These are phyloP conservation scores for Seriola quinqueradiata DNA, from an alignment of 2,113 vertebrate species.

Conservation along the genomic window DNA sequence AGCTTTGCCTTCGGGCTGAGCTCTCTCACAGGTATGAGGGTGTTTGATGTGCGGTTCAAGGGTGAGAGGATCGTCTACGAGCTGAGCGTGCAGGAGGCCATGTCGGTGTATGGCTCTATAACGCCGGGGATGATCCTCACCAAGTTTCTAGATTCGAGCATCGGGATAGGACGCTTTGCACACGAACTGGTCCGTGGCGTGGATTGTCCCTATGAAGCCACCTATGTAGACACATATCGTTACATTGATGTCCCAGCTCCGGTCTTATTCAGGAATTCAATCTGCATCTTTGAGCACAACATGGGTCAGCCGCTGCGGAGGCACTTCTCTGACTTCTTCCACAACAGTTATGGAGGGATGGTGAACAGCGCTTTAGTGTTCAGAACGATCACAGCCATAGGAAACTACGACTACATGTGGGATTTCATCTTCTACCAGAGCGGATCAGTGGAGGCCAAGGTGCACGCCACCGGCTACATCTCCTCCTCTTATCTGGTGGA, in stretches of 20 bases:
- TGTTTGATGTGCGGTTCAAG: constrained; percentile 88
- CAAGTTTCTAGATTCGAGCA: constrained; percentile 90
- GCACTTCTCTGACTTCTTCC: constrained; percentile 88
- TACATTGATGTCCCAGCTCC: constrained; percentile 78
- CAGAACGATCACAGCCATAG: constrained; percentile 87
- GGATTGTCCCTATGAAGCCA: constrained; percentile 89
- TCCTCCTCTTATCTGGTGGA: constrained; percentile 84
- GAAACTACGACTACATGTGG: constrained; percentile 91
- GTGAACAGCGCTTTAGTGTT: constrained; percentile 88
- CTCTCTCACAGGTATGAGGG: constrained; percentile 86
- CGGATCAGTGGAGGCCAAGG: constrained; percentile 89
- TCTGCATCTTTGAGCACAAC: constrained; percentile 94
- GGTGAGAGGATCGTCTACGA: constrained; percentile 89
- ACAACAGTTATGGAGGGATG: constrained; percentile 87
- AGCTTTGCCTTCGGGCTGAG: constrained; percentile 91
- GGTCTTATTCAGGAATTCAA: constrained; percentile 79
- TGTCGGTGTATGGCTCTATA: constrained; percentile 89
- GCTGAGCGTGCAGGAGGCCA: constrained; percentile 91
- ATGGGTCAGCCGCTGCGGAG: constrained; percentile 88
- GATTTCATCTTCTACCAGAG: constrained; percentile 92
- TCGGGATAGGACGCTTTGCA: constrained; percentile 87
- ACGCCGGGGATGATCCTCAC: constrained; percentile 88
- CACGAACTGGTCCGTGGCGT: constrained; percentile 89
- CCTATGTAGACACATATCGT: constrained; percentile 83
- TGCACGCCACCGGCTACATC: constrained; percentile 90